A percentile compares a stretch with the other conserved stretches of the same genome.
These are phyloP conservation scores for Apeltes quadracus DNA, from an alignment of 2,113 vertebrate genomes.

Conservation along the genomic window DNA sequence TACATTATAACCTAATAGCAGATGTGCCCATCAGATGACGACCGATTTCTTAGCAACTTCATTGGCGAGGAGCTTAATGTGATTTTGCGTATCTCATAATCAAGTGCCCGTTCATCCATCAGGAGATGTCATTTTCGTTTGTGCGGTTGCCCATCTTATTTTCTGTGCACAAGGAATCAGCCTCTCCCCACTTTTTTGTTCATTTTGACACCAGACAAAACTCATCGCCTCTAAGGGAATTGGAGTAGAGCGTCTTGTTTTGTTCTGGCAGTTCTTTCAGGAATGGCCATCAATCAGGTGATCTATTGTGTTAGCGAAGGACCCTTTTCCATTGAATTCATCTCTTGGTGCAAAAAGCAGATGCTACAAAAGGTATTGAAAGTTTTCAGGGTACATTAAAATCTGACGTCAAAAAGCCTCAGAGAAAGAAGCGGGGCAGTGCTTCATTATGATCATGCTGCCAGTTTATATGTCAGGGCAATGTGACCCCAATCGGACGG, in stretches of 20 bases:
- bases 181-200: conserved; percentile 69
- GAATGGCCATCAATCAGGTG: conserved; percentile 79
- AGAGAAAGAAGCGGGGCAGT: conserved; percentile 17
- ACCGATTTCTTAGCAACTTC: conserved; percentile 20
- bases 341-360: conserved; percentile 68
- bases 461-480: conserved; percentile 54
- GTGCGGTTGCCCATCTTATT: conserved; percentile 60
- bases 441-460: conserved; percentile 60
- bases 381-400: conserved; percentile 73
- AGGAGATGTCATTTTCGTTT: conserved; percentile 60
- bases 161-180: conserved; percentile 74
- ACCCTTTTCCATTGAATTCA: conserved; percentile 78
- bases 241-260: conserved; percentile 81
- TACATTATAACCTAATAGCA: conserved; percentile 9
- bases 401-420: conserved; percentile 49
- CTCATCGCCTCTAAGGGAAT: conserved; percentile 82
- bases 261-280: conserved; percentile 81
- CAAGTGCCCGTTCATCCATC: conserved; percentile 55
- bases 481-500: conserved; percentile 39
- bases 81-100: conserved; percentile 59
- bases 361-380: conserved; percentile 76
- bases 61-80: conserved; percentile 36
- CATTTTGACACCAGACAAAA: conserved; percentile 81
- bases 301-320: conserved; percentile 77
- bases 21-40: conserved; percentile 11